Conservation (phyloP, 1,140 invertebrate genomes). For the Anadara kagoshimensis region DNA sequence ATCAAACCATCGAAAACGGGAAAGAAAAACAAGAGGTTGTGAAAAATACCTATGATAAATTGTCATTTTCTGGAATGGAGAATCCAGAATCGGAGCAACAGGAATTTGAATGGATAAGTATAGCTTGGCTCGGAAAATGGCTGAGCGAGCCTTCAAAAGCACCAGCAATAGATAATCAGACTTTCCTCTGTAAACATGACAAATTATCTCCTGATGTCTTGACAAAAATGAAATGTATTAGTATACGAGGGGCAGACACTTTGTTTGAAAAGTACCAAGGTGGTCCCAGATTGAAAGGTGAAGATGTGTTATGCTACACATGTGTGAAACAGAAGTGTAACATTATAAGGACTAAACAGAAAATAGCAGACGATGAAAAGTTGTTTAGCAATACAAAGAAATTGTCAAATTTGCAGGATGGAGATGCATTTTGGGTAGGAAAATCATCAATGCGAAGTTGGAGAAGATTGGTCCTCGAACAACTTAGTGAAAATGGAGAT, state of each 20-base stretch:
- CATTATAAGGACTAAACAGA: conserved; percentile 61
- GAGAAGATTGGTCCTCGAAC: conserved; percentile 65
- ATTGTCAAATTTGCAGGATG: conserved; percentile 35
- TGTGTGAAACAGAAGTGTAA: conserved; percentile 77
- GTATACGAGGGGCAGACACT: conserved; percentile 63
- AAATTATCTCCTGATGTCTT: conserved; percentile 65
- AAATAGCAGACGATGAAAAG: conserved; percentile 70
- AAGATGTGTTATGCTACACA: conserved; percentile 57
- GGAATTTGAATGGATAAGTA: conserved; percentile 75
- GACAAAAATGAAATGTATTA: conserved; percentile 68
- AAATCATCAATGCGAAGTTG: conserved; percentile 73
- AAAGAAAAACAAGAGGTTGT: conserved; percentile 69
- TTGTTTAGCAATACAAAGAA: conserved; percentile 64
- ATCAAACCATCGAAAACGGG: conserved; percentile 75
- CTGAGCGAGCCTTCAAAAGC: conserved; percentile 66
- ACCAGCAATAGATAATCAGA: conserved; percentile 74
- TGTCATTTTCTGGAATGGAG: conserved; percentile 28
- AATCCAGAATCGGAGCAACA: conserved; percentile 13
- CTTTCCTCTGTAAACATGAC: conserved; percentile 75
- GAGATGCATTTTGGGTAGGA: conserved; percentile 72
- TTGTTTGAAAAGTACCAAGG: conserved; percentile 75
- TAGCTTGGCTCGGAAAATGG: conserved; percentile 76
- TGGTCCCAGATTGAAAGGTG: conserved; percentile 71
- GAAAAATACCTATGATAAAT: conserved; percentile 53
- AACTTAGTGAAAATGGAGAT: conserved; percentile 37